Conservation (phyloP, 1,140 invertebrate species). For the Manduca sexta region DNA sequence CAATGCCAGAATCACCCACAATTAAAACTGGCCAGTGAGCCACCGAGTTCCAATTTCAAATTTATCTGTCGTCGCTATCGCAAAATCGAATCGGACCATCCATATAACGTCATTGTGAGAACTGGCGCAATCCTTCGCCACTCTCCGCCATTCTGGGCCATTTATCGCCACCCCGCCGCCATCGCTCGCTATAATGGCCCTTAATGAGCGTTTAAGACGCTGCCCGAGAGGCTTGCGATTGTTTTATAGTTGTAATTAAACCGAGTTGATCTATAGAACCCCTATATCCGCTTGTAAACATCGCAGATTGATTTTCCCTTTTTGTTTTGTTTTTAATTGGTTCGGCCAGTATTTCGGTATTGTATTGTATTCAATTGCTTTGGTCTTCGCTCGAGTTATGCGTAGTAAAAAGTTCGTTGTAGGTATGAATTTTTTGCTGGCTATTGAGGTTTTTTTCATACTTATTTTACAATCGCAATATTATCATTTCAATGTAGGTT, state of each 20-base stretch:
- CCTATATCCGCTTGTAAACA: constrained; percentile 23
- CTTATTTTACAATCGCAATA: no score
- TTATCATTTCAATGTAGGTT: no score
- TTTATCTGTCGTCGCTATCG: constrained; percentile 5
- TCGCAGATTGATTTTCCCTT: constrained; percentile 18
- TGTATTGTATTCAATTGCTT: no score
- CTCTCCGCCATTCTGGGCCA: constrained; percentile 20
- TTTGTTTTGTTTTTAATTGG: no score
- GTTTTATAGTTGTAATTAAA: constrained; percentile 56
- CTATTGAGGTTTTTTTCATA: no score
- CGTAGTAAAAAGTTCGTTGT: no score
- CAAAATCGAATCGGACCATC: constrained; percentile 10
- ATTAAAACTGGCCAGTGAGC: constrained; percentile 14
- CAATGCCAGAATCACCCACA: no score
- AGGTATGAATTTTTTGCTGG: no score
- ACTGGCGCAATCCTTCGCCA: constrained; percentile 14
- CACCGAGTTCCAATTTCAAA: constrained; percentile 6
- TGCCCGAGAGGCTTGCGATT: constrained; percentile 34
- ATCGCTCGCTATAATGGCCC: constrained; percentile 34
- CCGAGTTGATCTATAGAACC: constrained; percentile 30
- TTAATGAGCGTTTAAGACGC: constrained; percentile 52
- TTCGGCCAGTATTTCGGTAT: no score
- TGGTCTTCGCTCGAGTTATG: no score
- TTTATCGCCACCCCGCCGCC: constrained; percentile 37
- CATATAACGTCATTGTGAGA: constrained; percentile 3